A percentile compares a stretch with the other conserved stretches of the same genome.
Evolutionary conservation across 2,113 vertebrate species (phyloP).

Genomic region (Xenus cinereus): DNA sequence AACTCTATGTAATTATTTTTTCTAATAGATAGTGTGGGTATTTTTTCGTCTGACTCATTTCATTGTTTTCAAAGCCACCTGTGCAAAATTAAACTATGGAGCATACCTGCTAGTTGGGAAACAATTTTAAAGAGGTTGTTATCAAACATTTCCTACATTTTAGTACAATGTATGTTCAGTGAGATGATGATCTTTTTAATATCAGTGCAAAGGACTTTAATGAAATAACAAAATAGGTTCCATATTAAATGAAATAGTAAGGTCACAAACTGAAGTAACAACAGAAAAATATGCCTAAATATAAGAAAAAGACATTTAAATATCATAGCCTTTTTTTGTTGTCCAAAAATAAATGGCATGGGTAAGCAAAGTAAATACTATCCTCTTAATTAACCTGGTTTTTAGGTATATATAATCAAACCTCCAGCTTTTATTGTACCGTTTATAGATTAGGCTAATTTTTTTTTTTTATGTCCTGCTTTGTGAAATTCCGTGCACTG

Average conservation of each 20-base stretch:
- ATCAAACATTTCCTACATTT: not conserved
- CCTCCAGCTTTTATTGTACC: not conserved
- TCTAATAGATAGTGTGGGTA: not conserved
- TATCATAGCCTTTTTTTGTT: not conserved
- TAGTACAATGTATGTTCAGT: not conserved
- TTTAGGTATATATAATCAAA: not conserved
- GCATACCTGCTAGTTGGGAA: not conserved
- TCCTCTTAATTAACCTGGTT: not conserved
- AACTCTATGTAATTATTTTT: not conserved
- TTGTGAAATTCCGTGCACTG: not conserved
- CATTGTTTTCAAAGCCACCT: not conserved
- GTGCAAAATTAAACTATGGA: not conserved
- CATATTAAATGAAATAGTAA: not conserved
- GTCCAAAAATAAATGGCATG: not conserved
- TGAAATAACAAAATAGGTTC: not conserved
- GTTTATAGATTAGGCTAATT: not conserved
- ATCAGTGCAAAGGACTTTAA: not conserved
- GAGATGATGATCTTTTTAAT: not conserved
- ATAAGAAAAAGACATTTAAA: not conserved
- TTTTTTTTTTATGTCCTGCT: not conserved
- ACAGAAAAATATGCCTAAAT: not conserved
- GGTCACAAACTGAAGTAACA: accelerated
- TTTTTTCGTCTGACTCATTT: not conserved
- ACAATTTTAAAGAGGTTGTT: not conserved
- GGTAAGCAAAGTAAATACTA: not conserved